Conservation (phyloP, 37 sponge, comb jelly and placozoan genomes). For the Crambe crambe region DNA sequence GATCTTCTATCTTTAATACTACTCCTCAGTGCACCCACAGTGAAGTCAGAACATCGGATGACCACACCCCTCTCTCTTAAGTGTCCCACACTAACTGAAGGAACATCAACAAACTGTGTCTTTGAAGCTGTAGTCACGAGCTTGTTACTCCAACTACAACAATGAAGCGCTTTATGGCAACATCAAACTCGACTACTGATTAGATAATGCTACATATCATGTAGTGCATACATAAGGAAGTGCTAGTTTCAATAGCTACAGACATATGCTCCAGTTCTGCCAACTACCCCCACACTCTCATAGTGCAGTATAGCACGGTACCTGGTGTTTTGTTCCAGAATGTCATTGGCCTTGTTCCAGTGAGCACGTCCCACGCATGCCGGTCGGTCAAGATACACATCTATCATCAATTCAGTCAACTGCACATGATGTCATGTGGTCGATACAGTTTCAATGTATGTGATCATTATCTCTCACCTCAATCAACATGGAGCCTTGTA, state of each 20-base stretch:
- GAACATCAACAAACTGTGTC: slow-evolving; percentile 44
- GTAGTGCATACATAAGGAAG: neutral
- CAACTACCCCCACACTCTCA: no score
- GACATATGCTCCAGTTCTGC: no score
- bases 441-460: neutral
- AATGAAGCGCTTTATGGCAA: neutral
- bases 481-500: slow-evolving; percentile 23
- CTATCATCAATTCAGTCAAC: slow-evolving; percentile 43
- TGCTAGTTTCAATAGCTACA: neutral
- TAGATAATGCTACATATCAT: no score
- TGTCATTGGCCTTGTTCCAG: slow-evolving; percentile 76
- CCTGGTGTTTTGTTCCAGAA: slow-evolving; percentile 25
- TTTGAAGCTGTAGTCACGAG: slow-evolving; percentile 42
- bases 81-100: slow-evolving; percentile 38
- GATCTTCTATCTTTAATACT: neutral
- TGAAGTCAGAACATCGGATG: slow-evolving; percentile 62
- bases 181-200: neutral
- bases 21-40: slow-evolving; percentile 43
- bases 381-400: slow-evolving; percentile 78
- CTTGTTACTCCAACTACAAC: slow-evolving; percentile 43
- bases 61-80: slow-evolving; percentile 75
- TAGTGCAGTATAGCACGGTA: no score
- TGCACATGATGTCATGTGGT: neutral
- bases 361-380: slow-evolving; percentile 65
- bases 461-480: neutral